A percentile compares a stretch with the other conserved stretches of the same genome.
phyloP scores from a whole-genome alignment of 2,797 vertebrate species.

The Distichodus sexfasciatus region DNA sequence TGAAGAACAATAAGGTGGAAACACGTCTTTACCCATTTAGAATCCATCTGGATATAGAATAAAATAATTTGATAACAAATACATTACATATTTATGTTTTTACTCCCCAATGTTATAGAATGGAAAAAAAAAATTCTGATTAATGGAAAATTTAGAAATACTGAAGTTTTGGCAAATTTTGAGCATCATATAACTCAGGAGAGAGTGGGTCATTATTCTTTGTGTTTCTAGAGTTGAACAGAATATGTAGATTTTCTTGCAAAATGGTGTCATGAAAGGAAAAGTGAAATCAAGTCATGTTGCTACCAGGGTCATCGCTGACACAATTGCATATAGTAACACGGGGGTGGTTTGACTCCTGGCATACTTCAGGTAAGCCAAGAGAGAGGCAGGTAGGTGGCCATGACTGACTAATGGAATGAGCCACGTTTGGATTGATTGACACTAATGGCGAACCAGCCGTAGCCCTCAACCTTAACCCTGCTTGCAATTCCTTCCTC shows the following conservation, averaged over 20 bases:
- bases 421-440: conserved; percentile 53
- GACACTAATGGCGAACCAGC: conserved; percentile 35
- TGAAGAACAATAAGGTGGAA: too few species aligned
- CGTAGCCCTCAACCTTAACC: conserved; percentile 49
- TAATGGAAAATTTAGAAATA: too few species aligned
- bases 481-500: conserved; percentile 31
- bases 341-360: conserved; percentile 49
- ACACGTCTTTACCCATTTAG: too few species aligned
- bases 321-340: conserved; percentile 64
- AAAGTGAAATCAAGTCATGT: conserved; percentile 82
- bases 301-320: conserved; percentile 74
- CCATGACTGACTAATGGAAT: conserved; percentile 59
- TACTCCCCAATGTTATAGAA: too few species aligned
- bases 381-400: conserved; percentile 72
- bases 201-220: background rate
- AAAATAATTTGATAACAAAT: too few species aligned
- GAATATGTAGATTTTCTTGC: background rate
- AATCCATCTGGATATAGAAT: too few species aligned
- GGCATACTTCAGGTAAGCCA: conserved; percentile 46
- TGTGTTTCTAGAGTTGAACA: conserved; percentile 4
- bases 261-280: conserved; percentile 76
- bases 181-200: too few species aligned
- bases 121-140: too few species aligned
- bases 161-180: too few species aligned
- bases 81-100: too few species aligned